Percentiles rank a stretch among this genome's conserved stretches.
phyloP scores from a whole-genome alignment of 2,888 invertebrate genomes.

The Pseudococcus viburni region DNA sequence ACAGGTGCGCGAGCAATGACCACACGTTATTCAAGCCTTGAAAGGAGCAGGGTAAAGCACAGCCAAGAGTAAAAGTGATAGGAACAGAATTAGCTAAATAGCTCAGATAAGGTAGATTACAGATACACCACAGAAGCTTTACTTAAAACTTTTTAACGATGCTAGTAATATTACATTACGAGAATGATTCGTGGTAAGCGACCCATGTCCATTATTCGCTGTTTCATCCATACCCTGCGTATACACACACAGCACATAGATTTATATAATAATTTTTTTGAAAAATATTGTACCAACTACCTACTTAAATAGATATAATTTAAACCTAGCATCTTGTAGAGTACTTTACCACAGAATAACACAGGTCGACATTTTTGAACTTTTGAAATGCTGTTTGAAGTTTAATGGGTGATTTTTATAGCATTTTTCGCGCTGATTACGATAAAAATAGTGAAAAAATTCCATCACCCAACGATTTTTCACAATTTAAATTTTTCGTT shows the following conservation, averaged over 20 bases:
- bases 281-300: background rate
- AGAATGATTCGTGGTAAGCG: conserved; percentile 32
- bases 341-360: no score
- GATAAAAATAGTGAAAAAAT: no score
- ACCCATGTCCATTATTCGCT: conserved; percentile 28
- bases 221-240: conserved; percentile 64
- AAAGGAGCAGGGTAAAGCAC: conserved; percentile 33
- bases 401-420: no score
- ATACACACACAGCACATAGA: conserved; percentile 1
- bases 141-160: conserved; percentile 15
- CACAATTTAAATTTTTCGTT: no score
- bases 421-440: no score
- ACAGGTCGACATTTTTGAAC: no score
- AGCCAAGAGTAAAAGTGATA: conserved; percentile 8
- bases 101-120: conserved; percentile 2
- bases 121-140: conserved; percentile 9
- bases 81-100: conserved; percentile 2
- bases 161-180: conserved; percentile 60
- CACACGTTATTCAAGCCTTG: conserved; percentile 32
- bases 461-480: no score
- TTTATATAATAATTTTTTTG: background rate
- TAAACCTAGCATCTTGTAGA: no score
- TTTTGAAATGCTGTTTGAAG: no score
- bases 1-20: conserved; percentile 2
- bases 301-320: no score